Evolutionary conservation across 2,888 invertebrate species (phyloP), one percentile per base, ranked within the genome.

Genomic region (Dilophus febrilis): DNA sequence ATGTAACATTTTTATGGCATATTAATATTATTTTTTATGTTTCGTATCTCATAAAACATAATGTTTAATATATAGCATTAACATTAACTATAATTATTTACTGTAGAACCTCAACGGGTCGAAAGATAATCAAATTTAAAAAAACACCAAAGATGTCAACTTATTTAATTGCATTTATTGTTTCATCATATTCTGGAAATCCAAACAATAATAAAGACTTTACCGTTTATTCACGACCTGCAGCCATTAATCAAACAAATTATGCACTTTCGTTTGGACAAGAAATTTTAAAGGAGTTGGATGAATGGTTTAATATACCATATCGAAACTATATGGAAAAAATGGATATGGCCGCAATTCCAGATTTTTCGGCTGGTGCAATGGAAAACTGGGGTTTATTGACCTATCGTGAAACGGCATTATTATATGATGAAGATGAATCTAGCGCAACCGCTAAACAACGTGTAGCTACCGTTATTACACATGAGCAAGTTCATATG

Each of bases 311-410:
- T 38, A 66, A 48, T 68, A 68, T 43, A 51, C 54, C 0, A 57
- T 64, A 4, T 51, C 73, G 43, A 68, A 66, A n/a, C n/a, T n/a
- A n/a, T 2, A 64, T 80, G 42, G 65, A 74, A 5, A 87, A 87
- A 56, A 68, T 87, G 58, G 82, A 88, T 53, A 74, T 87, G 53
- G 74, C 86, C n/a, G 86, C 85, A 2, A 70, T 91, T 43, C 78
- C 85, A 0, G 84, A 88, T 55, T 87, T 88, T 56, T 70, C 71
- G 35, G 77, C 81, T 45, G 84, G 83, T 34, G 88, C 88, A 38
- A 88, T 90, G 88, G 87, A 88, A 55, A 90, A 91, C 56, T 90
- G 88, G 87, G 90, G 35, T 13, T 30, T 37, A 10, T 17, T 86
- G 50, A 83, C 82, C 0, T 84, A 79, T 64, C 61, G 78, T 40